These are phyloP conservation scores for Mycteria americana DNA, from an alignment of 2,797 vertebrate genomes.

Conservation along the genomic window DNA sequence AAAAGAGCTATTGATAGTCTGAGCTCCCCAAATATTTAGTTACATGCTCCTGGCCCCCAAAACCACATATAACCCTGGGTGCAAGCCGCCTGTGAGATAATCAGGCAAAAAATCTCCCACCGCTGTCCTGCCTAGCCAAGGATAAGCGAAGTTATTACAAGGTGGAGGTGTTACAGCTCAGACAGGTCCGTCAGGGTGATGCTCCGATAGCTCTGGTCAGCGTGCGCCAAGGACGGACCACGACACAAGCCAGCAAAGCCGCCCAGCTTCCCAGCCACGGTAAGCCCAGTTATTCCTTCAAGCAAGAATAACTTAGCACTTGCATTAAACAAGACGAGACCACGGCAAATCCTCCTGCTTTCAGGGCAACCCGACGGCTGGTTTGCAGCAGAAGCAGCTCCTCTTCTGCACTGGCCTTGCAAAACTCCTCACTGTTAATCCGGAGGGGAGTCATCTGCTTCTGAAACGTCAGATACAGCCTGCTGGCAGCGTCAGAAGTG, in stretches of 20 bases:
- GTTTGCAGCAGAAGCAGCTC: not conserved
- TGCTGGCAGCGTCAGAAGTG: not conserved
- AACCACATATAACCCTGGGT: accelerated
- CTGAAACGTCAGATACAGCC: not conserved
- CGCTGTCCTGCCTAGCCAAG: accelerated
- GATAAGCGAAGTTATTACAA: accelerated
- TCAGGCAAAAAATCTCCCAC: not conserved
- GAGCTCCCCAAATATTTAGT: not conserved
- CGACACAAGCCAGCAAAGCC: accelerated
- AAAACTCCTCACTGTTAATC: not conserved
- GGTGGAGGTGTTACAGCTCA: not conserved
- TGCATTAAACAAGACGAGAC: accelerated
- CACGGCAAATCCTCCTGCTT: not conserved
- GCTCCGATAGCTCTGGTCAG: not conserved
- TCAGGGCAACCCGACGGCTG: not conserved
- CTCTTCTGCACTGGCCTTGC: not conserved
- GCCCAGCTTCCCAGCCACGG: not conserved
- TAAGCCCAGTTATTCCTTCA: accelerated
- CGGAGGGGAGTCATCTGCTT: not conserved
- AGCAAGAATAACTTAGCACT: accelerated
- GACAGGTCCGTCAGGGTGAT: not conserved
- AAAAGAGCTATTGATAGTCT: accelerated
- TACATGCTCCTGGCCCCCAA: accelerated
- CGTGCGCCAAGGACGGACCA: not conserved
- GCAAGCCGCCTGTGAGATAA: accelerated